Conservation (phyloP, 2,888 invertebrate species). For the Rhorus exstirpatorius region DNA sequence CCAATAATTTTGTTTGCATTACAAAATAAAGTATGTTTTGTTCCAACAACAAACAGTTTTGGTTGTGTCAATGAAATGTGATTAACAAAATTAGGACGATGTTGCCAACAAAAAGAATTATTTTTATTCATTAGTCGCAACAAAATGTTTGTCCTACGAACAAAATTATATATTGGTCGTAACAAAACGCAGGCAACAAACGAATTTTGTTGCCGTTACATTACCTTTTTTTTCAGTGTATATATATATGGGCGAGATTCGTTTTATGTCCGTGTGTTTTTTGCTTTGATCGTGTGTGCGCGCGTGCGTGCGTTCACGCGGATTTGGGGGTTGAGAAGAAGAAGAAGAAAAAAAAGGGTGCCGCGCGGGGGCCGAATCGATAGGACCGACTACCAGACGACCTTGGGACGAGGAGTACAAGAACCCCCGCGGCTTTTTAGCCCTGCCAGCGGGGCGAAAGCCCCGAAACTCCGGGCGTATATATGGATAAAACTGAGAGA, state of each 20-base stretch:
- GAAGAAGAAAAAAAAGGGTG: slow-evolving; percentile 71
- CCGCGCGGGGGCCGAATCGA: slow-evolving; percentile 79
- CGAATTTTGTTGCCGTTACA: too few species aligned
- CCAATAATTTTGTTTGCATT: too few species aligned
- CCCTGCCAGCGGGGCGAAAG: slow-evolving; percentile 74
- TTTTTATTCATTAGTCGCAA: too few species aligned
- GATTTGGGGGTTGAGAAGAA: slow-evolving; percentile 54
- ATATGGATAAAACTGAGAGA: slow-evolving; percentile 45
- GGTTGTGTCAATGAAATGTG: too few species aligned
- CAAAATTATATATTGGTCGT: too few species aligned
- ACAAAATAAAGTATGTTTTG: too few species aligned
- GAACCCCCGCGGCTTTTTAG: slow-evolving; percentile 64
- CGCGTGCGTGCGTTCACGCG: slow-evolving; percentile 16
- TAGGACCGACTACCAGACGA: slow-evolving; percentile 84
- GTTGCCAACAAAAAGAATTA: too few species aligned
- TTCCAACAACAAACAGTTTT: too few species aligned
- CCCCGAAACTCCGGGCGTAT: slow-evolving; percentile 58
- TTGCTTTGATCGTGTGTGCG: slow-evolving; percentile 5
- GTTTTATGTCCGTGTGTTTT: slow-evolving; percentile 11
- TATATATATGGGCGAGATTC: neutral
- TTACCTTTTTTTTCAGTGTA: too few species aligned
- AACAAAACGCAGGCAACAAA: too few species aligned
- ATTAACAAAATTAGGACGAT: too few species aligned
- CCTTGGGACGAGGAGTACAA: slow-evolving; percentile 76
- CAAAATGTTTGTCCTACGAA: too few species aligned